phyloP scores from a whole-genome alignment of 2,797 vertebrate species.

The Mustela erminea region DNA sequence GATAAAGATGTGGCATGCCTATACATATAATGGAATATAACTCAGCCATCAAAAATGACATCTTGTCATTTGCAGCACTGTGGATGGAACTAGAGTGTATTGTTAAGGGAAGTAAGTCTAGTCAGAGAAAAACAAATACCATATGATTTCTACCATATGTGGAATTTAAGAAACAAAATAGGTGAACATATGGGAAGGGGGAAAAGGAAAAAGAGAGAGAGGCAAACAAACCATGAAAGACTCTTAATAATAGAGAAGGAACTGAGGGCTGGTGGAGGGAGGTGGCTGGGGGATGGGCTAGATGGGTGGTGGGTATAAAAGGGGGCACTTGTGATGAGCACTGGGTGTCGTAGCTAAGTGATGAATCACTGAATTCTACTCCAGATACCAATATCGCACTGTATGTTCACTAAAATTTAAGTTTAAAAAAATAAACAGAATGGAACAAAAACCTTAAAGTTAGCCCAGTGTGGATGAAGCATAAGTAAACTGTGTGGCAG shows the following conservation, averaged over 20 bases:
- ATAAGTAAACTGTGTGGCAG: neutral
- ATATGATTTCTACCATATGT: neutral
- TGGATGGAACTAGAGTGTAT: neutral
- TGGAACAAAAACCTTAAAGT: neutral
- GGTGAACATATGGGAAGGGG: neutral
- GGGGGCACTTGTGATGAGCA: neutral
- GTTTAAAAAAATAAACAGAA: neutral
- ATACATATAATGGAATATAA: neutral
- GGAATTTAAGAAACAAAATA: neutral
- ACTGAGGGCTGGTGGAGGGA: neutral
- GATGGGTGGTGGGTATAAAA: neutral
- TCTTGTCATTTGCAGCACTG: neutral
- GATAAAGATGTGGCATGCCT: neutral
- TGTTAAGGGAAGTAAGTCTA: neutral
- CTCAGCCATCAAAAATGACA: neutral
- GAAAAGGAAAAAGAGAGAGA: neutral
- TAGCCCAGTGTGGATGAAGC: neutral
- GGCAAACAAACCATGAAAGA: neutral
- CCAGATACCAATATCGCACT: neutral
- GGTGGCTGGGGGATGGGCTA: neutral
- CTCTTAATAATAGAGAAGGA: neutral
- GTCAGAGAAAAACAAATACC: neutral
- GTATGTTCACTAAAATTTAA: neutral
- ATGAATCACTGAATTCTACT: neutral
- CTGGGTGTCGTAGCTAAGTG: neutral